These are phyloP conservation scores for Mus spicilegus DNA, from an alignment of 2,113 vertebrate species.

Conservation along the genomic window DNA sequence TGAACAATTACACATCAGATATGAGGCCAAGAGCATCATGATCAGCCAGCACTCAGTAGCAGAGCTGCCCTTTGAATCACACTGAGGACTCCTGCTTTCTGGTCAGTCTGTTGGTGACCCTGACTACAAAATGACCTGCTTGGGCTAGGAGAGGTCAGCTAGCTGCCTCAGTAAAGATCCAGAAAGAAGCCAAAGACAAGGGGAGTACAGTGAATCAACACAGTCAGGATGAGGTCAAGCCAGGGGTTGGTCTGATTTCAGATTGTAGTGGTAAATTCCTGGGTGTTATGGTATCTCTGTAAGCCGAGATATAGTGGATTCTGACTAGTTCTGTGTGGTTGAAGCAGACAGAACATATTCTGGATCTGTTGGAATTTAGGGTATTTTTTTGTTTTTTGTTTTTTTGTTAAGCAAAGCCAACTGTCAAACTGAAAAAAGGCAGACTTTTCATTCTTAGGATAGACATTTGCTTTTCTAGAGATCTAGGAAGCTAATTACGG, in stretches of 20 bases:
- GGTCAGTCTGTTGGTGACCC: conserved; percentile 42
- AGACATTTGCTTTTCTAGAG: conserved; percentile 41
- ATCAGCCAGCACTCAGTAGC: neutral
- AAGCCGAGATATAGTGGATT: conserved; percentile 68
- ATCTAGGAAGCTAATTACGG: conserved; percentile 25
- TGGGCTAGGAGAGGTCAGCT: conserved; percentile 72
- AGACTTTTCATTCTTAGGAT: conserved; percentile 37
- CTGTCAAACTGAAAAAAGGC: conserved; percentile 15
- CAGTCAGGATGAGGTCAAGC: conserved; percentile 83
- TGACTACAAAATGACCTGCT: conserved; percentile 60
- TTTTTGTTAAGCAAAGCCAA: conserved; percentile 55
- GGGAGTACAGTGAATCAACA: conserved; percentile 76
- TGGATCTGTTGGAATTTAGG: conserved; percentile 54
- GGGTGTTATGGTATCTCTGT: conserved; percentile 79
- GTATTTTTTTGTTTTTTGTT: neutral
- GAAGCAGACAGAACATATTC: conserved; percentile 73
- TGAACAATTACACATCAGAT: neutral
- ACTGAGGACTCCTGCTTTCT: conserved; percentile 8
- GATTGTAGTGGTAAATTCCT: conserved; percentile 82
- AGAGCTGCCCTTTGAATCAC: neutral
- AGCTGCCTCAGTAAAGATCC: conserved; percentile 65
- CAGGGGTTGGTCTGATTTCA: conserved; percentile 79
- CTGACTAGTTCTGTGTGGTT: conserved; percentile 80
- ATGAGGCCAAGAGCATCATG: neutral
- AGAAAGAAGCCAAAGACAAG: conserved; percentile 64